Conservation (phyloP, 2,888 invertebrate species). For the Conus canariensis region DNA sequence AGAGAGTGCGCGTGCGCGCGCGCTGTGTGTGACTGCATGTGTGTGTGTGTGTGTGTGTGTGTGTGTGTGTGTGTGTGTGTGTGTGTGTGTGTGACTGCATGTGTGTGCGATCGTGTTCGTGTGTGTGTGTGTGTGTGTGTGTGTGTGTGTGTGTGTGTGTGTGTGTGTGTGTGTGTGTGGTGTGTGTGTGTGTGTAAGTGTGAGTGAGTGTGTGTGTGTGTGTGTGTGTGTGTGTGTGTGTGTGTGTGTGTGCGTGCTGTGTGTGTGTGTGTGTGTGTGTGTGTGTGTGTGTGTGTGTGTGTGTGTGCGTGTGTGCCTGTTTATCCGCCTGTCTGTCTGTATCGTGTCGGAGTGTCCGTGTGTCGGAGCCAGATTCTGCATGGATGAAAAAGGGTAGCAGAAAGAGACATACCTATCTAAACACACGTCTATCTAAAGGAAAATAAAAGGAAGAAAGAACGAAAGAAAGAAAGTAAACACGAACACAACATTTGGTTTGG, state of each 20-base stretch:
- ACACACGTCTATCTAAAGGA: too few relatives aligned
- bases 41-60: not conserved
- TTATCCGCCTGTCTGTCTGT: too few relatives aligned
- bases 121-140: not conserved
- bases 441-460: too few relatives aligned
- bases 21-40: not conserved
- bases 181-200: not conserved
- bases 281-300: slow-evolving; percentile 21
- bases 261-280: slow-evolving; percentile 4
- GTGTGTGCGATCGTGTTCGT: slow-evolving; percentile 21
- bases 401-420: too few relatives aligned
- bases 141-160: not conserved
- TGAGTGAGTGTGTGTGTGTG: slow-evolving; percentile 7
- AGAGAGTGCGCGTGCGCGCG: not conserved
- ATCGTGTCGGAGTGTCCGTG: not conserved
- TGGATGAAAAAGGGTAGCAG: too few relatives aligned
- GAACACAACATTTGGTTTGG: too few relatives aligned
- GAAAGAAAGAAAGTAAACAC: too few relatives aligned
- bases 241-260: slow-evolving; percentile 13
- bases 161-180: too few relatives aligned
- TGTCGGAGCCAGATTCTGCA: not conserved
- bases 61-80: slow-evolving; percentile 22
- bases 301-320: too few relatives aligned
- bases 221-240: slow-evolving; percentile 23
- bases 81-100: slow-evolving; percentile 31